These are phyloP conservation scores for Hyperoodon ampullatus DNA, from an alignment of 2,113 vertebrate species.

Conservation along the genomic window DNA sequence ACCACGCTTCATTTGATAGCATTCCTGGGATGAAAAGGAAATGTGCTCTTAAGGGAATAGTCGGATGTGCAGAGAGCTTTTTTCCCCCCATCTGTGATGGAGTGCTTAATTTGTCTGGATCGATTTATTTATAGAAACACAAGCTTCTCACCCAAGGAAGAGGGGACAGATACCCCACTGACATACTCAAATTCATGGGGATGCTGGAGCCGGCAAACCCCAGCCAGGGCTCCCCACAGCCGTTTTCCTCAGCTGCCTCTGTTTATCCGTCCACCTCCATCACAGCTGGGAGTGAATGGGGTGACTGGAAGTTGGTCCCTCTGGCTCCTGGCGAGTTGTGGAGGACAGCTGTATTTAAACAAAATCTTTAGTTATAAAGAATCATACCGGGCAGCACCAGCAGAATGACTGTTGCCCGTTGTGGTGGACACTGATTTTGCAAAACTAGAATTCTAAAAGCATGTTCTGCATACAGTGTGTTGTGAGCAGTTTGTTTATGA, in stretches of 20 bases:
- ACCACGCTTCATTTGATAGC: slow-evolving; percentile 65
- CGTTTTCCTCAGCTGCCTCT: slow-evolving; percentile 36
- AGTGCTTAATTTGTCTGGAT: slow-evolving; percentile 70
- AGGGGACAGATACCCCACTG: not conserved
- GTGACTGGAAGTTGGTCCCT: not conserved
- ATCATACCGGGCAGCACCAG: not conserved
- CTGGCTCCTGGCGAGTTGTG: not conserved
- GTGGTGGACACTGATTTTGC: not conserved
- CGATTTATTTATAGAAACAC: slow-evolving; percentile 35
- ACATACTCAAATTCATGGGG: not conserved
- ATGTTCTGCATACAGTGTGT: not conserved
- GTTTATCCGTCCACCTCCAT: not conserved
- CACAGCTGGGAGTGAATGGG: not conserved
- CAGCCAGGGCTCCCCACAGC: not conserved
- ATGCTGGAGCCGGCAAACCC: not conserved
- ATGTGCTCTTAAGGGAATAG: slow-evolving; percentile 73
- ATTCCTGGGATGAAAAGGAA: slow-evolving; percentile 60
- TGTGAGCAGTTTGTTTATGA: slow-evolving; percentile 63
- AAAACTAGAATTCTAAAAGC: not conserved
- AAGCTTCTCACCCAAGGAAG: slow-evolving; percentile 6
- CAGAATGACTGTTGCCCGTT: not conserved
- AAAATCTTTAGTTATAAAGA: not conserved
- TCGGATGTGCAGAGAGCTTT: slow-evolving; percentile 53
- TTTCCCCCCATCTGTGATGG: slow-evolving; percentile 67
- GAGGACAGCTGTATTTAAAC: slow-evolving; percentile 19